Conservation (phyloP, 2,888 invertebrate genomes). For the Drosophila aldrichi region DNA sequence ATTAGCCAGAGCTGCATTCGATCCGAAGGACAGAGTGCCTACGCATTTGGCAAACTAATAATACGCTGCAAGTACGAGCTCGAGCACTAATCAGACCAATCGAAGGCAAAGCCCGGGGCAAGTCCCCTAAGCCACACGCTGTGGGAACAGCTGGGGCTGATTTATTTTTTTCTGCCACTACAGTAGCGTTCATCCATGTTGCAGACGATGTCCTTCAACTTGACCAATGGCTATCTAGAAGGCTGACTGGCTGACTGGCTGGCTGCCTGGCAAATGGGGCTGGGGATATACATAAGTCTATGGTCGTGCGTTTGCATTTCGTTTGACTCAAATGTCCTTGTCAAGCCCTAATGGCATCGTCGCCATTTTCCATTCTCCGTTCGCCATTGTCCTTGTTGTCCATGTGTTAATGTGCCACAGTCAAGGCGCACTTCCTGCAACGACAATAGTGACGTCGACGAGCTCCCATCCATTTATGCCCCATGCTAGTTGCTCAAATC, state of each 20-base stretch:
- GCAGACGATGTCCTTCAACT: slow-evolving; percentile 64
- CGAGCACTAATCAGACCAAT: slow-evolving; percentile 27
- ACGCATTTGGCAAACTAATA: slow-evolving; percentile 51
- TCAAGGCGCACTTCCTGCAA: slow-evolving; percentile 58
- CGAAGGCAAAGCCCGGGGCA: slow-evolving; percentile 11
- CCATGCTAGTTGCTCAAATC: slow-evolving; percentile 49
- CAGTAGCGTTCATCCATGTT: slow-evolving; percentile 40
- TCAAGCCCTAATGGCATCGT: slow-evolving; percentile 74
- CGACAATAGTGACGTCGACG: slow-evolving; percentile 32
- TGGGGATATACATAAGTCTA: slow-evolving; percentile 13
- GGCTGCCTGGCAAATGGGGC: background rate
- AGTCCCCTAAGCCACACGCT: slow-evolving; percentile 6
- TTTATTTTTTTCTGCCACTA: slow-evolving; percentile 61
- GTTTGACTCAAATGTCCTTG: slow-evolving; percentile 69
- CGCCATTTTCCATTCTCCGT: slow-evolving; percentile 40
- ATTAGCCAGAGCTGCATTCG: background rate
- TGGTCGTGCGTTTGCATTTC: slow-evolving; percentile 40
- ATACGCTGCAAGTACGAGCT: slow-evolving; percentile 37
- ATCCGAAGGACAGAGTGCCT: slow-evolving; percentile 18
- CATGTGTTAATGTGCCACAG: slow-evolving; percentile 65
- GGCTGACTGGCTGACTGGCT: background rate
- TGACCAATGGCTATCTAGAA: slow-evolving; percentile 48
- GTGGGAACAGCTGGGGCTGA: slow-evolving; percentile 10
- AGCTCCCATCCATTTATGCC: slow-evolving; percentile 40
- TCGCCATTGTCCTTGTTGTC: slow-evolving; percentile 64